phyloP scores from a whole-genome alignment of 2,888 invertebrate genomes.

The Tethea ocularis region DNA sequence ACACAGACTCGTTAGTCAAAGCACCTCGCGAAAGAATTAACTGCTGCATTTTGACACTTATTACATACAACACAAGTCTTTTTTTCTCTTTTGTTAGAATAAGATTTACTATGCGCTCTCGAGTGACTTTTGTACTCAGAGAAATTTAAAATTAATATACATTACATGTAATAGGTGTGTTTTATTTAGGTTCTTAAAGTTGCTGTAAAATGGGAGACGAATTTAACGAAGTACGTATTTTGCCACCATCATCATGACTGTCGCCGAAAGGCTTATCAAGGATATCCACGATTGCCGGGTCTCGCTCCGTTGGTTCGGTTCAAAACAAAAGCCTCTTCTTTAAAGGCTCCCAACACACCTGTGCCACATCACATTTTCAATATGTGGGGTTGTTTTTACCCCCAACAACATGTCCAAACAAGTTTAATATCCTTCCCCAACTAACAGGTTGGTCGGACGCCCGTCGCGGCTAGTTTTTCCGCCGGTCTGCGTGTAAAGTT shows the following conservation, averaged over 20 bases:
- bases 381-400: conserved; percentile 10
- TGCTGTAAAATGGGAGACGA: not conserved
- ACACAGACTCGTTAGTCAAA: conserved; percentile 70
- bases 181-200: not conserved
- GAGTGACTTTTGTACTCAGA: conserved; percentile 27
- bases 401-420: conserved; percentile 18
- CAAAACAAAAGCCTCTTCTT: not conserved
- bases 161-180: not conserved
- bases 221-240: too few species aligned
- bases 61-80: conserved; percentile 55
- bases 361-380: conserved; percentile 4
- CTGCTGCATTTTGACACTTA: conserved; percentile 78
- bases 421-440: conserved; percentile 21
- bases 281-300: too few species aligned
- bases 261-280: too few species aligned
- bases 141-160: not conserved
- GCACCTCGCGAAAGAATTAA: conserved; percentile 75
- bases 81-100: conserved; percentile 44
- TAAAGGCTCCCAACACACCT: not conserved
- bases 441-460: conserved; percentile 4
- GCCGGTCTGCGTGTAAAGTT: not conserved
- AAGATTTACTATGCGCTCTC: conserved; percentile 51
- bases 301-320: too few species aligned
- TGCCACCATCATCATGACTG: too few species aligned
- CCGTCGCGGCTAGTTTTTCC: conserved; percentile 22